Percentiles rank a stretch among this genome's conserved stretches.
These are phyloP conservation scores for Cosmopolites sordidus DNA, from an alignment of 2,888 invertebrate species.

Conservation along the genomic window DNA sequence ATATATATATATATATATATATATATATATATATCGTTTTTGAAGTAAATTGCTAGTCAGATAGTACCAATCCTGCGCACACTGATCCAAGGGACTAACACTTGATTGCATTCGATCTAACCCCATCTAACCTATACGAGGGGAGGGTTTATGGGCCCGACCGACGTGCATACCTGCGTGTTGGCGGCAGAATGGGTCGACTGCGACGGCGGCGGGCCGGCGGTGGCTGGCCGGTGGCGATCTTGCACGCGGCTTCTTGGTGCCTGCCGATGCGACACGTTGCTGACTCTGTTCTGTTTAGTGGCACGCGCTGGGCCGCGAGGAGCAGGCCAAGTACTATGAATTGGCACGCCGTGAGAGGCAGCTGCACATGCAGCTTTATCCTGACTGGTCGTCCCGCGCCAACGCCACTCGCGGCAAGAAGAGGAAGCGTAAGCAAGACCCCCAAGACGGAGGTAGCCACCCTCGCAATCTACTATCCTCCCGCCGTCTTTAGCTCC, in stretches of 20 bases:
- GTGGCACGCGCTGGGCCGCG: slow-evolving; percentile 99
- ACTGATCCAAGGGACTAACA: slow-evolving; percentile 32
- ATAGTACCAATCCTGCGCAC: slow-evolving; percentile 12
- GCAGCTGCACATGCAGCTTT: slow-evolving; percentile 98
- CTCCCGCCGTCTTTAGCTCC: slow-evolving; percentile 45
- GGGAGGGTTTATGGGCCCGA: slow-evolving; percentile 21
- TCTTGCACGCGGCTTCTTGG: slow-evolving; percentile 45
- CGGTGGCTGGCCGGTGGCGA: slow-evolving; percentile 26
- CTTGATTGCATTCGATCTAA: slow-evolving; percentile 32
- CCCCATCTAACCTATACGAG: slow-evolving; percentile 24
- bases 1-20: no score
- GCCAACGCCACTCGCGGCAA: slow-evolving; percentile 99
- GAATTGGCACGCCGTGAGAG: slow-evolving; percentile 99
- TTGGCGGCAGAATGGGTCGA: slow-evolving; percentile 41
- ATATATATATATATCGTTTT: no score
- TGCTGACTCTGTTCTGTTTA: slow-evolving; percentile 49
- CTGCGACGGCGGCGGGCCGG: slow-evolving; percentile 30
- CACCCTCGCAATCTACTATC: slow-evolving; percentile 34
- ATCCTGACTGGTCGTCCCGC: slow-evolving; percentile 99
- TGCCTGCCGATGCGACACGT: slow-evolving; percentile 43
- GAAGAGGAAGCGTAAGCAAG: slow-evolving; percentile 99
- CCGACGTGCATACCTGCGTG: slow-evolving; percentile 30
- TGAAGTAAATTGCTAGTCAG: no score
- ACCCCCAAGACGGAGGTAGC: slow-evolving; percentile 94
- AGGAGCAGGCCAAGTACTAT: slow-evolving; percentile 99